Evolutionary conservation across 1,140 invertebrate genomes (phyloP), one percentile per base, ranked within the genome.

Genomic region (Penaeus chinensis): DNA sequence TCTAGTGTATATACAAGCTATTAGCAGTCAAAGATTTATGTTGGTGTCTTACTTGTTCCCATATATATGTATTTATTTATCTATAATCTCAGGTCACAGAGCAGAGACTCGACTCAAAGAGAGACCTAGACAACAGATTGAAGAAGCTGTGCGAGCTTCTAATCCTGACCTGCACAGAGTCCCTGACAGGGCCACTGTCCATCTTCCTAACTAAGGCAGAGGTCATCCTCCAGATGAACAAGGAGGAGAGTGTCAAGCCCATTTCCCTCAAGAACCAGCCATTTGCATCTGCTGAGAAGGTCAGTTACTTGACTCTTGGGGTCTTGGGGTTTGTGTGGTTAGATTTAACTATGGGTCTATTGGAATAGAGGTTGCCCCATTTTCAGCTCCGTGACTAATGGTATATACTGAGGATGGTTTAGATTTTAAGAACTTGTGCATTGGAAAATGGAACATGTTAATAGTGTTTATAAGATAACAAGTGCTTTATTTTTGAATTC

Each of bases 91-190:
- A 90, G 90, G 90, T 90, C 13, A 89, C 82, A 90, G 98, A 99
- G 92, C 96, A 98, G 91, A 94, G 98, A 82, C 93, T 98, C 13
- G 98, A 99, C 92, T 99, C 98, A 0, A 95, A 98, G 89, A 97
- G 98, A 92, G 97, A 99, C 91, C 97, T 99, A 3, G 98, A 99
- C 91, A 94, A 95, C 37, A 96, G 97, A 91, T 92, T 99, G 80
- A 99, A 99, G 93, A 93, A 93, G 20, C 95, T 96, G n/a, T 99
- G 98, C 93, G 98, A 99, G 92, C 93, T 93, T 62, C 97, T 99
- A 90, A 99, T 99, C 74, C 94, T 95, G 76, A 94, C 97, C 91
- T 94, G 95, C 0, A 96, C 97, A 0, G 94, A 95, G 63, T 92
- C 95, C 74, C 92, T 99, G n/a, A 94, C 95, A 61, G 95, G 95